A percentile compares a stretch with the other conserved stretches of the same genome.
Evolutionary conservation across 2,797 vertebrate genomes (phyloP).

Genomic region (Peromyscus nudipes): DNA sequence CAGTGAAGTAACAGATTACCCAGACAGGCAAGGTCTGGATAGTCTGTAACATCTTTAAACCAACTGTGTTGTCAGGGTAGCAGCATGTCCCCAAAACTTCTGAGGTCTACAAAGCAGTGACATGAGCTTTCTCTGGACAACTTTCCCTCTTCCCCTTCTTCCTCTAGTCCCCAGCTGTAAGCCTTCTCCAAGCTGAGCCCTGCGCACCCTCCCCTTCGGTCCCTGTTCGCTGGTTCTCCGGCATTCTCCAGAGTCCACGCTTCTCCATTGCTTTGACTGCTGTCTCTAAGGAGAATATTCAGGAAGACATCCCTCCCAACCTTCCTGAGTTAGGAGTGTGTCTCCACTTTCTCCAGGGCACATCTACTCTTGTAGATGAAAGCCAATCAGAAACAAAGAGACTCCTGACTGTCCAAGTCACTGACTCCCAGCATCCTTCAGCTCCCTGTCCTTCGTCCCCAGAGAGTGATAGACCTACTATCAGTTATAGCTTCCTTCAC

Average conservation of each 20-base stretch:
- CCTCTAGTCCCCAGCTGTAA: background rate
- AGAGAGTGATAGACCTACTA: background rate
- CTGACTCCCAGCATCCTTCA: background rate
- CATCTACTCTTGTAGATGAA: background rate
- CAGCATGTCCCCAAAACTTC: background rate
- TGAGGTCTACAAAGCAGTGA: background rate
- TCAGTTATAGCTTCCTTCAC: background rate
- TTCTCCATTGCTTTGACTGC: background rate
- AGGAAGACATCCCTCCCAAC: background rate
- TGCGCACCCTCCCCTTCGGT: background rate
- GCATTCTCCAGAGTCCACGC: background rate
- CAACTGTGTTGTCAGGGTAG: background rate
- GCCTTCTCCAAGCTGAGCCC: background rate
- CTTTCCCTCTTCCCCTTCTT: background rate
- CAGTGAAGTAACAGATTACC: background rate
- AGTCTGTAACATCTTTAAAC: background rate
- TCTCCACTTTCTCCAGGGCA: background rate
- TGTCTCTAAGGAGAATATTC: background rate
- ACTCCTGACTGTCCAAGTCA: background rate
- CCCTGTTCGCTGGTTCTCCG: background rate
- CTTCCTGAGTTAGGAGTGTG: rapidly evolving
- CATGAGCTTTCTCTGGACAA: background rate
- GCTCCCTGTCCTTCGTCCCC: background rate
- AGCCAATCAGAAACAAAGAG: background rate
- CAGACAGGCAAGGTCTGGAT: background rate